phyloP scores from a whole-genome alignment of 1,140 invertebrate genomes.

The Sycobia sp. region DNA sequence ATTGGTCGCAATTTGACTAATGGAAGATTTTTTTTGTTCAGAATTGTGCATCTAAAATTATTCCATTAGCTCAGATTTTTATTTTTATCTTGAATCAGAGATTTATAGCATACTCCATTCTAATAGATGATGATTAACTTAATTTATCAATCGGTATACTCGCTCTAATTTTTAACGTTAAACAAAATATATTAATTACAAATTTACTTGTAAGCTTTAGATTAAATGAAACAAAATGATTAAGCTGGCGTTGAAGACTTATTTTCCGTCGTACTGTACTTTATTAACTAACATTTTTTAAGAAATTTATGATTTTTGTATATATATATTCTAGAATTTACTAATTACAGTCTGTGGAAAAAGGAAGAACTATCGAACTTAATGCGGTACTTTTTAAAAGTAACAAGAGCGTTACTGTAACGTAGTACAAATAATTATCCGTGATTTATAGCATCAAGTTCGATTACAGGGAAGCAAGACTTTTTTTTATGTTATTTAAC shows the following conservation, averaged over 20 bases:
- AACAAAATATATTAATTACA: no score
- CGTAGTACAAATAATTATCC: slow-evolving; percentile 80
- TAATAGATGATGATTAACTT: no score
- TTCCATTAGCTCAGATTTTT: no score
- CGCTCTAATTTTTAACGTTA: neutral
- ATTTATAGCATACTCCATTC: no score
- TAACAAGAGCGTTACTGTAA: slow-evolving; percentile 79
- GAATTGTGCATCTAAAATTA: no score
- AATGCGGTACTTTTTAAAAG: slow-evolving; percentile 71
- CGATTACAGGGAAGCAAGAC: slow-evolving; percentile 81
- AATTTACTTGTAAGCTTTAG: no score
- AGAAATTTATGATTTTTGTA: neutral
- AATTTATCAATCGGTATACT: neutral
- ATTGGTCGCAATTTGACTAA: neutral
- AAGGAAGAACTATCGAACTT: slow-evolving; percentile 81
- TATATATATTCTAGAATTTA: neutral
- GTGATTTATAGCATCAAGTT: slow-evolving; percentile 75
- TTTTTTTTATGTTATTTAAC: no score
- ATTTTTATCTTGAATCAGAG: no score
- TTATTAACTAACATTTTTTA: neutral
- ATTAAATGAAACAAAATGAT: no score
- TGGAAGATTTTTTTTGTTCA: neutral
- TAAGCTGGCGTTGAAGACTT: no score
- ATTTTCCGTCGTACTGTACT: neutral
- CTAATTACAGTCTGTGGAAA: slow-evolving; percentile 66